A percentile compares a stretch with the other conserved stretches of the same genome.
phyloP scores from a whole-genome alignment of 2,888 invertebrate species.

The Diloba caeruleocephala region DNA sequence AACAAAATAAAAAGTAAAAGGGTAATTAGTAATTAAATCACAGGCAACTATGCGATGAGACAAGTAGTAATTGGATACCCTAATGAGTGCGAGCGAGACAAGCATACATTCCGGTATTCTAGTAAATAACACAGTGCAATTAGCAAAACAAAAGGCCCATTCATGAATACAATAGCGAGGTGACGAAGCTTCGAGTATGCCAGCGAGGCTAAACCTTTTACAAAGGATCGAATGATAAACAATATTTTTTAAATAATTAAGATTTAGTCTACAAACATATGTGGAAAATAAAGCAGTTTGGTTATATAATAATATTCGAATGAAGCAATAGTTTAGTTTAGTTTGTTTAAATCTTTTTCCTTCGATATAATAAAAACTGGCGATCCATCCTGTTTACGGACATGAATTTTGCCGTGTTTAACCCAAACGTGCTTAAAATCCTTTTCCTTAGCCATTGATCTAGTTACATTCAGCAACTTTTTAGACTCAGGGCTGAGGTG shows the following conservation, averaged over 20 bases:
- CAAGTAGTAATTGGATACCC: not conserved
- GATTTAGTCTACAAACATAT: not conserved
- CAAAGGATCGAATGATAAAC: not conserved
- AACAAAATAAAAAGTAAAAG: not conserved
- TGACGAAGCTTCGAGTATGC: conserved; percentile 1
- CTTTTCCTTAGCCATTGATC: too few relatives aligned
- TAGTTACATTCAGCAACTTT: not conserved
- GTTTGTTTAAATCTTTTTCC: conserved; percentile 1
- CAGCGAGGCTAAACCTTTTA: conserved; percentile 3
- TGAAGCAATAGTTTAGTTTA: not conserved
- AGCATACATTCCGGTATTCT: not conserved
- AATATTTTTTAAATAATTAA: not conserved
- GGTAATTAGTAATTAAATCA: not conserved
- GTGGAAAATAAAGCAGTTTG: not conserved
- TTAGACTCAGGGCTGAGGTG: conserved; percentile 2
- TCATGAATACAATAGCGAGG: not conserved
- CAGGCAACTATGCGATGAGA: not conserved
- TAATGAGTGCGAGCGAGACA: not conserved
- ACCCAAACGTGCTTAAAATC: too few relatives aligned
- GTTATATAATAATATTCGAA: not conserved
- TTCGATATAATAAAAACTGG: not conserved
- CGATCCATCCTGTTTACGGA: not conserved
- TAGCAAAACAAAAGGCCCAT: not conserved
- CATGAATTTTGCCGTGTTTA: conserved; percentile 1
- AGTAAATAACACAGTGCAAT: conserved; percentile 1